Evolutionary conservation across 2,113 vertebrate species (phyloP).

Genomic region (Nycticebus coucang): DNA sequence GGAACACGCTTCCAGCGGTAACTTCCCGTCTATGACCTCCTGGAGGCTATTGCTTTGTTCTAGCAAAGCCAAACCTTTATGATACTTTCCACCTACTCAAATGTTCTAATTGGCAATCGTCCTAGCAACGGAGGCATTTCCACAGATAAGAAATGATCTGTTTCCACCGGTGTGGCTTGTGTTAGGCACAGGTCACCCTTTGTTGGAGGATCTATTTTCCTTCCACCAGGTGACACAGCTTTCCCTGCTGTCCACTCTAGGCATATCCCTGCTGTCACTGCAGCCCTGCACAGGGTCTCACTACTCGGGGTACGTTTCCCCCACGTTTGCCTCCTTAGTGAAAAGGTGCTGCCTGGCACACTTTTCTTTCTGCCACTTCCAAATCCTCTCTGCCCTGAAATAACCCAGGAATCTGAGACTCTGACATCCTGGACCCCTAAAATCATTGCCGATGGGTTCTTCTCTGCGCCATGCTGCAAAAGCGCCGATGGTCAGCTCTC

Average conservation of each 20-base stretch:
- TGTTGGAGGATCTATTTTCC: not conserved
- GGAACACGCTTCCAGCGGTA: not conserved
- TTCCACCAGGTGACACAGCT: not conserved
- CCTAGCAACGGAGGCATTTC: not conserved
- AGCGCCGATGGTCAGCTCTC: not conserved
- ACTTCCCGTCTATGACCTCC: not conserved
- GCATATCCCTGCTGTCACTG: not conserved
- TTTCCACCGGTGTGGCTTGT: not conserved
- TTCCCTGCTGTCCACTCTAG: not conserved
- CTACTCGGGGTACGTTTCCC: not conserved
- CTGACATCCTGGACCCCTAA: not conserved
- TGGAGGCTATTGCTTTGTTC: not conserved
- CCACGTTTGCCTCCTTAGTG: not conserved
- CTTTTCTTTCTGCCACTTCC: not conserved
- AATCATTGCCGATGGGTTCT: not conserved
- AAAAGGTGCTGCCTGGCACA: not conserved
- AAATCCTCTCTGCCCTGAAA: not conserved
- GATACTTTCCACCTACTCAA: not conserved
- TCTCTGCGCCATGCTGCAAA: not conserved
- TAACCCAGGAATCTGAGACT: not conserved
- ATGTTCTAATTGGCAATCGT: not conserved
- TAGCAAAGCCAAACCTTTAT: not conserved
- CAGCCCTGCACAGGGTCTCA: not conserved
- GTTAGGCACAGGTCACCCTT: not conserved
- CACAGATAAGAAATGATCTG: not conserved